Percentiles rank a stretch among this genome's conserved stretches.
Conservation (phyloP, 2,888 invertebrate species). For the Zaprionus lineosus region DNA sequence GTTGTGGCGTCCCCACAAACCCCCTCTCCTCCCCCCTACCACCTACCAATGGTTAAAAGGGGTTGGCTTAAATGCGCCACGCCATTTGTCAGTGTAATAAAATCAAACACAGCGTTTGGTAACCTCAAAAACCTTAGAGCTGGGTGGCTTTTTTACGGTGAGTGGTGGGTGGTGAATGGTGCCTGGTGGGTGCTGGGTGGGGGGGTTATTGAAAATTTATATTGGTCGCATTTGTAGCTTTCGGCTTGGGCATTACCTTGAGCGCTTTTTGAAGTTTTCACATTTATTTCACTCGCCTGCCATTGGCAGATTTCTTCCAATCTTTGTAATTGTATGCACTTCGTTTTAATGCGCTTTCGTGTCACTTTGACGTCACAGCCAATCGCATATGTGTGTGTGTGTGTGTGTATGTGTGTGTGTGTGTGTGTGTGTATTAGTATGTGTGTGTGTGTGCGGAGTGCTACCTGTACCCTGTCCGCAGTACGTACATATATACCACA, state of each 20-base stretch:
- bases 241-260: conserved; percentile 68
- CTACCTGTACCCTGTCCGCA: too few relatives aligned
- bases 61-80: conserved; percentile 73
- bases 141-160: conserved; percentile 32
- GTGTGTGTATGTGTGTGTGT: too few relatives aligned
- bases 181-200: conserved; percentile 3
- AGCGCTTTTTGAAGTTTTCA: conserved; percentile 75
- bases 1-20: not conserved
- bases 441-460: too few relatives aligned
- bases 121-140: conserved; percentile 67
- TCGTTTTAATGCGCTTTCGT: conserved; percentile 70
- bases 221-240: conserved; percentile 75
- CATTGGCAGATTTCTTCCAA: conserved; percentile 64
- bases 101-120: conserved; percentile 70
- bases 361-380: conserved; percentile 49
- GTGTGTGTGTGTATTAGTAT: too few relatives aligned
- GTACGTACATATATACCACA: not conserved
- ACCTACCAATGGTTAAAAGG: conserved; percentile 30
- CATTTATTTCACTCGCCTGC: conserved; percentile 70
- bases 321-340: conserved; percentile 78
- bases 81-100: conserved; percentile 79
- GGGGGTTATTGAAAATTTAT: conserved; percentile 69
- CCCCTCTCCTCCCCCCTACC: not conserved
- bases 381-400: too few relatives aligned
- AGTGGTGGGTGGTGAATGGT: not conserved